Percentiles rank a stretch among this genome's conserved stretches.
Evolutionary conservation across 2,113 vertebrate species (phyloP).

Genomic region (Ibidorhyncha struthersii): DNA sequence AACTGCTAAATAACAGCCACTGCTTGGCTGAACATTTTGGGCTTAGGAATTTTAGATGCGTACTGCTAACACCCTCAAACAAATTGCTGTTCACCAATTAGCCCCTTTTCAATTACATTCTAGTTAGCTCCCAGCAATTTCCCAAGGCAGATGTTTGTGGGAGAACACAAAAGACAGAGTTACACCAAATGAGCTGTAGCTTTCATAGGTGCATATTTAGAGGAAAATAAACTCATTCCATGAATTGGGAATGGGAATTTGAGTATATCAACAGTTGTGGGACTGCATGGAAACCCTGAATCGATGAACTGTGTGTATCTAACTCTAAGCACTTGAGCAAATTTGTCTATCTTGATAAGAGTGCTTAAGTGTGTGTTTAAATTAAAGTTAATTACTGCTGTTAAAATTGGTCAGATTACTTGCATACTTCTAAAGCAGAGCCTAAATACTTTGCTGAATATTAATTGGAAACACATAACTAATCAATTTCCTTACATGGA

Average conservation of each 20-base stretch:
- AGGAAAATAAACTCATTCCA: not conserved
- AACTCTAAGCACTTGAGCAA: constrained; percentile 44
- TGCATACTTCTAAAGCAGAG: constrained; percentile 11
- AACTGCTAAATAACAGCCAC: not conserved
- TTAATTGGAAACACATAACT: not conserved
- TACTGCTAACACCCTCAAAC: not conserved
- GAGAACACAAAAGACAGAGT: not conserved
- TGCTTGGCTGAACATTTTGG: not conserved
- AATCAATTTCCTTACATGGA: not conserved
- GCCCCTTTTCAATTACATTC: not conserved
- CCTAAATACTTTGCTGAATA: constrained; percentile 4
- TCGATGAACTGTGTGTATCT: not conserved
- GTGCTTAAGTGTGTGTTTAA: constrained; percentile 25
- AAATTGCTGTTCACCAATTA: not conserved
- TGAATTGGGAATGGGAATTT: not conserved
- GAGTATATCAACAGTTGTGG: not conserved
- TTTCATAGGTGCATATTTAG: not conserved
- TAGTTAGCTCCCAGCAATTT: not conserved
- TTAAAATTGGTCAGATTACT: constrained; percentile 36
- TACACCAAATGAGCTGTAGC: not conserved
- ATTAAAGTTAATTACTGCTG: constrained; percentile 39
- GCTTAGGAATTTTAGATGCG: not conserved
- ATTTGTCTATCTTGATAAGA: constrained; percentile 32
- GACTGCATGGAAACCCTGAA: not conserved
- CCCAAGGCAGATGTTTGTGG: constrained; percentile 12